Evolutionary conservation across 2,888 invertebrate species (phyloP).

Genomic region (Tyria jacobaeae): DNA sequence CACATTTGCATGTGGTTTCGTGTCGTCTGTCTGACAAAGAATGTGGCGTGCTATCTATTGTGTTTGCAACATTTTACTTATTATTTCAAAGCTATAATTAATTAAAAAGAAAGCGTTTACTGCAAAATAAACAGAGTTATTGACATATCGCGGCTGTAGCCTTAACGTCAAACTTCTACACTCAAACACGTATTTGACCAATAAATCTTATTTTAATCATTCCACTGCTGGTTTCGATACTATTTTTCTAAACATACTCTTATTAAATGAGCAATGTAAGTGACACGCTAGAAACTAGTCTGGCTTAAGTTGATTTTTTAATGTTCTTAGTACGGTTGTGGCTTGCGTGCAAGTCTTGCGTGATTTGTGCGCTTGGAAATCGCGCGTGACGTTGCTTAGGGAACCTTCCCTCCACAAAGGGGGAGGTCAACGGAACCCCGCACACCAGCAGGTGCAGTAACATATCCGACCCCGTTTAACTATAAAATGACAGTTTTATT

Average conservation of each 20-base stretch:
- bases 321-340: conserved; percentile 53
- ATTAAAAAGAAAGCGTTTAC: conserved; percentile 75
- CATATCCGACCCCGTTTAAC: conserved; percentile 80
- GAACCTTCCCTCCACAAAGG: conserved; percentile 64
- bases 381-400: conserved; percentile 80
- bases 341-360: conserved; percentile 79
- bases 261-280: conserved; percentile 41
- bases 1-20: conserved; percentile 72
- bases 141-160: conserved; percentile 71
- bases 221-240: conserved; percentile 46
- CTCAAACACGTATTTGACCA: conserved; percentile 5
- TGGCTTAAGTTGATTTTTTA: conserved; percentile 51
- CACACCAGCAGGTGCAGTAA: conserved; percentile 80
- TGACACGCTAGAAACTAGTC: conserved; percentile 18
- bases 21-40: conserved; percentile 60
- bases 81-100: conserved; percentile 78
- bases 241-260: background rate
- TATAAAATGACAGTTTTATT: conserved; percentile 82
- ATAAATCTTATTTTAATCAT: background rate
- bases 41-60: conserved; percentile 76
- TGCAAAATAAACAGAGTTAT: conserved; percentile 79
- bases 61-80: conserved; percentile 71
- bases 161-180: conserved; percentile 47
- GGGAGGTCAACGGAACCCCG: conserved; percentile 71
- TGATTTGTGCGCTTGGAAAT: conserved; percentile 80